Conservation (phyloP, 1,140 invertebrate genomes). For the Delia radicum region DNA sequence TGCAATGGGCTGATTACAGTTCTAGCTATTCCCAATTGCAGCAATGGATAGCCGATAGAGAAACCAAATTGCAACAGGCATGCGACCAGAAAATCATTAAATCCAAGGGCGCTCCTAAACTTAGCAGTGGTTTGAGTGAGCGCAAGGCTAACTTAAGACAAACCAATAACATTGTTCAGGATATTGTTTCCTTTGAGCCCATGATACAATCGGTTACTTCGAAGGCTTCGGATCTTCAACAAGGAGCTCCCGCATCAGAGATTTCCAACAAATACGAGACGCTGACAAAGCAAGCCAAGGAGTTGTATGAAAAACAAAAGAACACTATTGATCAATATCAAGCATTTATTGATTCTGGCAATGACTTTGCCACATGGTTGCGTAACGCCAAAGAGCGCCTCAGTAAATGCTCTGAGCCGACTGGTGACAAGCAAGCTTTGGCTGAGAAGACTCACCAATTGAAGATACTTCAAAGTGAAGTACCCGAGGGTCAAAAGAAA, state of each 20-base stretch:
- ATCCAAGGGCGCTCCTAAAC: conserved; percentile 70
- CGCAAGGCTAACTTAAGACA: conserved; percentile 85
- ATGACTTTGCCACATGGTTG: conserved; percentile 91
- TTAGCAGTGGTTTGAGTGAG: conserved; percentile 76
- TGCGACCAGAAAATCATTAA: conserved; percentile 83
- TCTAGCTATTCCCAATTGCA: conserved; percentile 87
- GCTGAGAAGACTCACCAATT: conserved; percentile 82
- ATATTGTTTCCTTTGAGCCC: conserved; percentile 91
- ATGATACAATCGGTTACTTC: conserved; percentile 92
- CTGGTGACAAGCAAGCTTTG: conserved; percentile 87
- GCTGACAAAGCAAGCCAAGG: conserved; percentile 85
- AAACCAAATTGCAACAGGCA: conserved; percentile 91
- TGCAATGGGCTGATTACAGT: conserved; percentile 95
- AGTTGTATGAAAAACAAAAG: conserved; percentile 87
- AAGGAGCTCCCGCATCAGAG: conserved; percentile 82
- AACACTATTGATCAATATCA: conserved; percentile 88
- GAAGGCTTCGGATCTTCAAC: conserved; percentile 86
- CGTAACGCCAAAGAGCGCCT: conserved; percentile 83
- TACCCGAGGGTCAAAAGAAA: conserved; percentile 78
- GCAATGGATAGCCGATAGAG: conserved; percentile 93
- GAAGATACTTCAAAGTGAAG: conserved; percentile 78
- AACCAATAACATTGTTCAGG: conserved; percentile 90
- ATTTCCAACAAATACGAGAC: conserved; percentile 88
- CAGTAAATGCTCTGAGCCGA: conserved; percentile 91
- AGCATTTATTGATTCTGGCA: conserved; percentile 85